phyloP scores from a whole-genome alignment of 2,797 vertebrate species.

The Cynodonichthys magdalenae region DNA sequence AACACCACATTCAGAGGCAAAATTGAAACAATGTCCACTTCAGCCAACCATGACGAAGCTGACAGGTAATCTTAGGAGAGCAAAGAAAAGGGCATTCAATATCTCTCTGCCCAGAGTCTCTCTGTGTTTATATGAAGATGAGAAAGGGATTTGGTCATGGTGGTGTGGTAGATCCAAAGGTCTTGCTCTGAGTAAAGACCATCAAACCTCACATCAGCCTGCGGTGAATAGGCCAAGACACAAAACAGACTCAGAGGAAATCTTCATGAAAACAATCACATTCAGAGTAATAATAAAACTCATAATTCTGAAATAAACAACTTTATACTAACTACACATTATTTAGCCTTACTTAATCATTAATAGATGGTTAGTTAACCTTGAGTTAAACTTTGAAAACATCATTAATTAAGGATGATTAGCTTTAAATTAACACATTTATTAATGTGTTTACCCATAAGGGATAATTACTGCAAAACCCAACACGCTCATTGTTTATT shows the following conservation, averaged over 20 bases:
- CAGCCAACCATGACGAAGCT: conserved; percentile 59
- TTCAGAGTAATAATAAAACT: not conserved
- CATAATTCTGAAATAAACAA: not conserved
- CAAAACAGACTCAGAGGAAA: not conserved
- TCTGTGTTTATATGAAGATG: conserved; percentile 63
- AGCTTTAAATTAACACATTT: no score
- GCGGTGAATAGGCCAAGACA: not conserved
- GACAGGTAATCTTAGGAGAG: conserved; percentile 69
- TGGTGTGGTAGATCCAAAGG: conserved; percentile 28
- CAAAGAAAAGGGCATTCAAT: conserved; percentile 68
- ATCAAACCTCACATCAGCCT: conserved; percentile 13
- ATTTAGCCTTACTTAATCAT: no score
- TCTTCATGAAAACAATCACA: not conserved
- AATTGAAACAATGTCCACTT: conserved; percentile 57
- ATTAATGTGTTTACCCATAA: no score
- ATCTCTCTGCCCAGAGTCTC: conserved; percentile 28
- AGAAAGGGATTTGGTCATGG: conserved; percentile 55
- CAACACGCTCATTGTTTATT: no score
- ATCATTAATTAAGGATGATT: no score
- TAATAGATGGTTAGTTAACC: no score
- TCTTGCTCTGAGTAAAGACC: conserved; percentile 2
- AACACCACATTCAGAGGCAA: conserved; percentile 26
- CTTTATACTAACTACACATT: no score
- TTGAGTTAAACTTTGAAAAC: no score
- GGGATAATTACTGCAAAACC: no score